phyloP scores from a whole-genome alignment of 2,797 vertebrate species.

The Rhinoraja longicauda region DNA sequence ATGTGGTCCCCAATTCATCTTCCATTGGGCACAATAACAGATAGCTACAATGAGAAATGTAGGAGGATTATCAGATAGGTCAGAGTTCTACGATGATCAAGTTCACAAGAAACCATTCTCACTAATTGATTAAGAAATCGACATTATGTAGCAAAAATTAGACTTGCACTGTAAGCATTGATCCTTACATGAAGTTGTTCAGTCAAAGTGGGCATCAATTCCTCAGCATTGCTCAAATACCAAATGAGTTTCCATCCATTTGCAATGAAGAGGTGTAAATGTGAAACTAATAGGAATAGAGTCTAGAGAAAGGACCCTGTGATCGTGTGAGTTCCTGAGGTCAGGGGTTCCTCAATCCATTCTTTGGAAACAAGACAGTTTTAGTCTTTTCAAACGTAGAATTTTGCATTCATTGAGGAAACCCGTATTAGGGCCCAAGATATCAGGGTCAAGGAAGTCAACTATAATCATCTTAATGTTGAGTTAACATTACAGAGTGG shows the following conservation, averaged over 20 bases:
- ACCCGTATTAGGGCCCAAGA: neutral
- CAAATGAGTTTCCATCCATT: neutral
- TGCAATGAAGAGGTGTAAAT: neutral
- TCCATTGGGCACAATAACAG: neutral
- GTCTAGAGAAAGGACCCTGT: neutral
- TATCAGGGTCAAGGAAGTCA: neutral
- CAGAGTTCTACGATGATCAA: neutral
- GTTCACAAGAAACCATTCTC: neutral
- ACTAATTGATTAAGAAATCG: neutral
- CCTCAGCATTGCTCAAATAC: neutral
- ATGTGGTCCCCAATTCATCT: neutral
- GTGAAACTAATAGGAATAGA: neutral
- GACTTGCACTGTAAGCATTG: neutral
- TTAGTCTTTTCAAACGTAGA: neutral
- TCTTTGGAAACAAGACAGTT: neutral
- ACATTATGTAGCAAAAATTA: neutral
- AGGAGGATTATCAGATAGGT: neutral
- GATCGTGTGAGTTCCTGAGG: neutral
- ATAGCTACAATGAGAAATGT: neutral
- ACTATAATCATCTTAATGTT: neutral
- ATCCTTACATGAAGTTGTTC: neutral
- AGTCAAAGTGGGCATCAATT: neutral
- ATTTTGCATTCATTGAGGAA: neutral
- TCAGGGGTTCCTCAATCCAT: neutral
- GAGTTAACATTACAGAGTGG: neutral